Base-by-base conservation (phyloP, 2,797 vertebrate genomes). In the Centroberyx gerrardi region DNA sequence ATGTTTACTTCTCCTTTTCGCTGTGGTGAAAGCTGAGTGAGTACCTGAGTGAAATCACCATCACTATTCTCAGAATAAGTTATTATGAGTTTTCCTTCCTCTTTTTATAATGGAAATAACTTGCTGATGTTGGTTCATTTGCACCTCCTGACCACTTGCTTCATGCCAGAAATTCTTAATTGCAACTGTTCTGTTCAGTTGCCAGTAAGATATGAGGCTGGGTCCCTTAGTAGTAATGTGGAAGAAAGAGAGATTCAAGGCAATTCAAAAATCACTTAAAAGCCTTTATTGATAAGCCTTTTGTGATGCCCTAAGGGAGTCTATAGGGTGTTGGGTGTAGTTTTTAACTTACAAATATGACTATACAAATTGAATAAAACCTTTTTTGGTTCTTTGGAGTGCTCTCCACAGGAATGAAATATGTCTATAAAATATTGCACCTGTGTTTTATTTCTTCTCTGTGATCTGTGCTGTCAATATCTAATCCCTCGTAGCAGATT, bases 1-100 rank as follows among this genome's bases (percentile, higher is more conserved):
- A 17, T 27, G 31, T 55, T 51, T 38, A 17, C 76, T 61, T 69
- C 15, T 61, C 2, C 48, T 59, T 68, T 77, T 1, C 0, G 5
- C 10, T 33, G 72, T 18, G 44, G 72, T 53, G 18, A 22, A 22
- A 22, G 22, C 22, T 22, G 22, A 22, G 22, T 22, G 22, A 22
- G 22, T 22, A 22, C 1, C 22, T 22, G 3, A 51, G 17, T 18
- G n/a, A 61, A 66, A 46, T 3, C 14, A 59, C 3, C 8, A 10
- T 40, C 48, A 28, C 2, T 56, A 0, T 4, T 62, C 4, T 33
- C 22, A 62, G 13, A 73, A 22, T 48, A 2, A 49, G 5, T 18
- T 52, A 18, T 3, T 10, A 9, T 22, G 5, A 4, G 5, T 4
- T 3, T 52, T 44, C 17, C 61, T 62, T 71, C 3, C 60, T 42